phyloP scores from a whole-genome alignment of 2,113 vertebrate genomes.

The Sciurus niger region DNA sequence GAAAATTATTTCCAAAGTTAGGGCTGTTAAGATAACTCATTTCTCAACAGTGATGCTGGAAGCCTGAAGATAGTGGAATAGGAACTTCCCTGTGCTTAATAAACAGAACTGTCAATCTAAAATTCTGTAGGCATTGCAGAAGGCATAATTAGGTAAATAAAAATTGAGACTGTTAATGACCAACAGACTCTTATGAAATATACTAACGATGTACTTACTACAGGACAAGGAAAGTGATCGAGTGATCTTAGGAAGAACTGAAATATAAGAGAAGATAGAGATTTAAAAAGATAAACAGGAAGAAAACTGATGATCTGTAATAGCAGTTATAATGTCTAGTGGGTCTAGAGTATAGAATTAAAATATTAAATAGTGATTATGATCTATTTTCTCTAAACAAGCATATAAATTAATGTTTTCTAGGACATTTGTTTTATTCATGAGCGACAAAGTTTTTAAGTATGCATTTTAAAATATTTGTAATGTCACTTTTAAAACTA shows the following conservation, averaged over 20 bases:
- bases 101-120: neutral
- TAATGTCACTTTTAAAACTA: neutral
- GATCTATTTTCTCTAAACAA: neutral
- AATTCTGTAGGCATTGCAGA: neutral
- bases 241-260: neutral
- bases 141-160: neutral
- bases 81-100: neutral
- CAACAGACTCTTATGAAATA: neutral
- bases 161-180: neutral
- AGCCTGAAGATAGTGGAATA: neutral
- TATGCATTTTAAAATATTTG: neutral
- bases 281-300: neutral
- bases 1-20: neutral
- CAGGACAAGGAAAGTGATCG: neutral
- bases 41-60: neutral
- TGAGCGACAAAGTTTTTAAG: neutral
- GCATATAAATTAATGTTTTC: neutral
- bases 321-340: neutral
- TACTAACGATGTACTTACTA: neutral
- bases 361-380: conserved; percentile 10
- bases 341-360: neutral
- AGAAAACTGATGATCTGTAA: neutral
- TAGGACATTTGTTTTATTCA: neutral
- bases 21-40: neutral
- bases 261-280: neutral